Evolutionary conservation across 2,113 vertebrate genomes (phyloP).

Genomic region (Rhinoptilus africanus): DNA sequence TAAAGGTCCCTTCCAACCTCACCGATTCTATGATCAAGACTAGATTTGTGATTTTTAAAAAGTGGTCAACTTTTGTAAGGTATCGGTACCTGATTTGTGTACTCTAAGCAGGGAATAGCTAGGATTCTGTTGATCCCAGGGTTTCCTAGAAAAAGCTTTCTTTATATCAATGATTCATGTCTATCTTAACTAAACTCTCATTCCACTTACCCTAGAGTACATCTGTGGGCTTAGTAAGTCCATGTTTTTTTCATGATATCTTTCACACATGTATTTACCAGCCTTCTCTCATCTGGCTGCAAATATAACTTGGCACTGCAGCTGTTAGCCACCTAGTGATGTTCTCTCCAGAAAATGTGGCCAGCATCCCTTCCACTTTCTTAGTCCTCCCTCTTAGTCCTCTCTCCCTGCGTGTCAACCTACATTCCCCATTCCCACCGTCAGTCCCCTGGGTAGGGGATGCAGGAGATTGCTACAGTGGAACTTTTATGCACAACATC

Average conservation of each 20-base stretch:
- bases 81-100: background rate
- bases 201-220: background rate
- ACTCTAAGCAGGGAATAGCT: background rate
- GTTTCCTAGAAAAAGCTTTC: background rate
- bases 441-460: background rate
- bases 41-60: background rate
- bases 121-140: background rate
- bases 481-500: background rate
- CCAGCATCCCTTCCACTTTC: background rate
- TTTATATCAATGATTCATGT: background rate
- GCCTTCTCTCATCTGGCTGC: background rate
- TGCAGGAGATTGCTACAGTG: background rate
- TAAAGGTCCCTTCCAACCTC: too few relatives aligned
- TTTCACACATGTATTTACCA: constrained; percentile 37
- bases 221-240: background rate
- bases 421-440: background rate
- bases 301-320: background rate
- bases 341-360: background rate
- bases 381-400: background rate
- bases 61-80: background rate
- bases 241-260: constrained; percentile 28
- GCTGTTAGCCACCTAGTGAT: background rate
- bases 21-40: too few relatives aligned
- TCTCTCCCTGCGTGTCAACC: background rate
- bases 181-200: background rate